Percentiles rank a stretch among this genome's conserved stretches.
Conservation (phyloP, 2,797 vertebrate genomes). For the Muscicapa comitata region DNA sequence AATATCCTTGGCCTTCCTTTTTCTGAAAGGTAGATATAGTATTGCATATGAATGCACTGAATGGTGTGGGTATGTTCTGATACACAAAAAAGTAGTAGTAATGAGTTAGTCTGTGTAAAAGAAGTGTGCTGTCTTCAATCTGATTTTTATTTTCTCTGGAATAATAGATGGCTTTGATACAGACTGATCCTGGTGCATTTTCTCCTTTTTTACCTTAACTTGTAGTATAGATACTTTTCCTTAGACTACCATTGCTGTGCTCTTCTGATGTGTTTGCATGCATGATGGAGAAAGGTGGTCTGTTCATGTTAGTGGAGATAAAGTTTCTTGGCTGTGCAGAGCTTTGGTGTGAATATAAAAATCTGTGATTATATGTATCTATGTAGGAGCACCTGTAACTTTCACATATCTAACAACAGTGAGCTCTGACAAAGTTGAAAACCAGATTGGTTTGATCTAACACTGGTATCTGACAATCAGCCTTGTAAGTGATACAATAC, state of each 20-base stretch:
- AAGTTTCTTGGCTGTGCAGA: neutral
- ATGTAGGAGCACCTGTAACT: neutral
- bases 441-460: neutral
- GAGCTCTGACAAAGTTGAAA: neutral
- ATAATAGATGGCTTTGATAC: conserved; percentile 18
- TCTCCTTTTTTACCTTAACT: neutral
- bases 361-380: neutral
- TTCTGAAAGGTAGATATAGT: conserved; percentile 52
- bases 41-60: conserved; percentile 39
- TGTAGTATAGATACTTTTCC: neutral
- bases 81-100: neutral
- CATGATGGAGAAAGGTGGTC: neutral
- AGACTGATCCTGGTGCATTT: neutral
- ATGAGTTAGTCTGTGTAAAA: neutral
- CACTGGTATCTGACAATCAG: neutral
- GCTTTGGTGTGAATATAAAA: neutral
- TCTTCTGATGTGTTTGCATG: neutral
- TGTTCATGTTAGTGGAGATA: neutral
- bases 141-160: neutral
- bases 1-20: conserved; percentile 71
- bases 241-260: neutral
- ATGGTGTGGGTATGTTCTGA: neutral
- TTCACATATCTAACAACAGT: neutral
- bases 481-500: neutral
- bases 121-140: neutral